Percentiles rank a stretch among this genome's conserved stretches.
Conservation (phyloP, 2,113 vertebrate genomes). For the Anthoscopus minutus region DNA sequence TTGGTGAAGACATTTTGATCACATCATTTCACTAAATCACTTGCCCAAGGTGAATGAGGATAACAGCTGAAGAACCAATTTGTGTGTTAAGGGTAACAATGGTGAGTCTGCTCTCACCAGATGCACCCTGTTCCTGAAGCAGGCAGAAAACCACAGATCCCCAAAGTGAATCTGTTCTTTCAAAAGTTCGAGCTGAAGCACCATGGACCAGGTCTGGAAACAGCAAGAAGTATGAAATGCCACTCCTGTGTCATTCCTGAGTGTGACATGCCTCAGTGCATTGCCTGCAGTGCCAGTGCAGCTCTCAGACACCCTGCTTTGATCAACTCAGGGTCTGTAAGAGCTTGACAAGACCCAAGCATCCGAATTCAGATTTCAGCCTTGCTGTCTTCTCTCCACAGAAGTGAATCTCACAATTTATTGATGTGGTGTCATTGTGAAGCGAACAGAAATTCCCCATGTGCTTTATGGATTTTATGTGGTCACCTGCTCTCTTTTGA, state of each 20-base stretch:
- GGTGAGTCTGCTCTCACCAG: neutral
- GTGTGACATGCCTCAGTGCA: fast-evolving
- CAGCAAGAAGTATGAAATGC: neutral
- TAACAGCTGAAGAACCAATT: neutral
- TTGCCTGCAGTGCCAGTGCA: neutral
- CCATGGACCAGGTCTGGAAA: neutral
- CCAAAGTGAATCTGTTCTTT: neutral
- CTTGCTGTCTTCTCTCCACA: neutral
- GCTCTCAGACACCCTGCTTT: neutral
- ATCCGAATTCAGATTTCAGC: neutral
- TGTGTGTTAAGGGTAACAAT: fast-evolving
- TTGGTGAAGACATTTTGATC: neutral
- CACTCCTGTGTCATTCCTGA: neutral
- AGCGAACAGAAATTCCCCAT: neutral
- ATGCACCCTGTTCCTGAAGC: neutral
- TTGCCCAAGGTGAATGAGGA: neutral
- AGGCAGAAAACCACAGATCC: neutral
- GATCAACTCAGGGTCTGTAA: neutral
- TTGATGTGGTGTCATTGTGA: neutral
- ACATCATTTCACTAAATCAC: neutral
- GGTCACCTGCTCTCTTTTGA: neutral
- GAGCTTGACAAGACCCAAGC: neutral
- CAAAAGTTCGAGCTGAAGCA: neutral
- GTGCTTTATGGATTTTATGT: fast-evolving
- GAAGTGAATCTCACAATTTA: neutral